phyloP scores from a whole-genome alignment of 1,140 invertebrate genomes.

The Polypedilum vanderplanki region DNA sequence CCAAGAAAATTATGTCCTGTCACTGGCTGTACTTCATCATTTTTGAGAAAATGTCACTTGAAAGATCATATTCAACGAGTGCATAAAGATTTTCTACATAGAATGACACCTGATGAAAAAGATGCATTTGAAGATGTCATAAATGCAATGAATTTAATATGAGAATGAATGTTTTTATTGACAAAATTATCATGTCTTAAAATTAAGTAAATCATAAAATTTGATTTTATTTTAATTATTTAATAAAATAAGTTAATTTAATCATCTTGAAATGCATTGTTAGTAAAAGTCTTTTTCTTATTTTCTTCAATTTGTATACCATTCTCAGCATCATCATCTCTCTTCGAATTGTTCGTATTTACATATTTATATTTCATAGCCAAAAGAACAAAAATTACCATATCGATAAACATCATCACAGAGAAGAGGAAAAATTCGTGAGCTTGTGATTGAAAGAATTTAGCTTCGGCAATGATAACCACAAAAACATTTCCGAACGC shows the following conservation, averaged over 20 bases:
- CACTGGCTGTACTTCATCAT: background rate
- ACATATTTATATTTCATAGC: constrained; percentile 56
- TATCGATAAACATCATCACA: constrained; percentile 30
- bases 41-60: background rate
- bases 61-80: background rate
- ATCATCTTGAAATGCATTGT: constrained; percentile 24
- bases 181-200: no score
- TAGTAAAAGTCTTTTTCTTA: constrained; percentile 21
- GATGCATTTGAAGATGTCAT: background rate
- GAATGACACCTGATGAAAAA: background rate
- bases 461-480: constrained; percentile 63
- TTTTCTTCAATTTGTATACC: background rate
- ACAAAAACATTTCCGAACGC: constrained; percentile 78
- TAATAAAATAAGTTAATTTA: background rate
- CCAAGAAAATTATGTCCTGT: background rate
- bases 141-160: background rate
- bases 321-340: background rate
- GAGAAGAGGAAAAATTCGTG: constrained; percentile 29
- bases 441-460: constrained; percentile 29
- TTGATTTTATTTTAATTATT: background rate
- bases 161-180: no score
- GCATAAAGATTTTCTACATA: background rate
- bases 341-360: background rate
- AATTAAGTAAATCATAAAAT: no score
- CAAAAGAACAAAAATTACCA: constrained; percentile 67